A percentile compares a stretch with the other conserved stretches of the same genome.
phyloP scores from a whole-genome alignment of 1,140 invertebrate species.

The Eumaeus atala region DNA sequence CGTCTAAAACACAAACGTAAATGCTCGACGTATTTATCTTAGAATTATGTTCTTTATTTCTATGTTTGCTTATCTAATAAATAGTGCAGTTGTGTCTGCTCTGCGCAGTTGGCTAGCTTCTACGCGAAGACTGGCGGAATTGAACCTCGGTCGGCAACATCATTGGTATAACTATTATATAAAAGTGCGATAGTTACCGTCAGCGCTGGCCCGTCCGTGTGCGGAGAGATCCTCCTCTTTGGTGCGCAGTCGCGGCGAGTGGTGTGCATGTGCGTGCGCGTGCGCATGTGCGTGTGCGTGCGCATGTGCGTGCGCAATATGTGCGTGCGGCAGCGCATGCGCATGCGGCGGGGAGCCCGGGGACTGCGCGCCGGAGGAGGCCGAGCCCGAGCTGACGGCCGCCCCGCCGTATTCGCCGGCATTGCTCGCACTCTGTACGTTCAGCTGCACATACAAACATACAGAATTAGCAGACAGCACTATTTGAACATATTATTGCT shows the following conservation, averaged over 20 bases:
- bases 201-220: slow-evolving; percentile 74
- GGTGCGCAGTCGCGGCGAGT: slow-evolving; percentile 51
- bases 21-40: too few species aligned
- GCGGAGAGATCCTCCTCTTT: slow-evolving; percentile 76
- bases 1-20: too few species aligned
- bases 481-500: neutral
- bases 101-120: too few species aligned
- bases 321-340: slow-evolving; percentile 40
- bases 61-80: too few species aligned
- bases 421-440: slow-evolving; percentile 58
- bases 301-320: slow-evolving; percentile 48
- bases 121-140: too few species aligned
- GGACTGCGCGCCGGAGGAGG: slow-evolving; percentile 53
- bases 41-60: too few species aligned
- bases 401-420: slow-evolving; percentile 41
- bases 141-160: slow-evolving; percentile 6
- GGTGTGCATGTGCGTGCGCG: slow-evolving; percentile 51
- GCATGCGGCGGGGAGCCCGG: slow-evolving; percentile 53
- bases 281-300: slow-evolving; percentile 58
- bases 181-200: slow-evolving; percentile 46
- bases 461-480: neutral
- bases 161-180: neutral
- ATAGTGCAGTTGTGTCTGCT: too few species aligned
- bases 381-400: slow-evolving; percentile 50
- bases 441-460: slow-evolving; percentile 43